A percentile compares a stretch with the other conserved stretches of the same genome.
phyloP scores from a whole-genome alignment of 2,888 invertebrate genomes.

The Rhimphoctona megacephalus region DNA sequence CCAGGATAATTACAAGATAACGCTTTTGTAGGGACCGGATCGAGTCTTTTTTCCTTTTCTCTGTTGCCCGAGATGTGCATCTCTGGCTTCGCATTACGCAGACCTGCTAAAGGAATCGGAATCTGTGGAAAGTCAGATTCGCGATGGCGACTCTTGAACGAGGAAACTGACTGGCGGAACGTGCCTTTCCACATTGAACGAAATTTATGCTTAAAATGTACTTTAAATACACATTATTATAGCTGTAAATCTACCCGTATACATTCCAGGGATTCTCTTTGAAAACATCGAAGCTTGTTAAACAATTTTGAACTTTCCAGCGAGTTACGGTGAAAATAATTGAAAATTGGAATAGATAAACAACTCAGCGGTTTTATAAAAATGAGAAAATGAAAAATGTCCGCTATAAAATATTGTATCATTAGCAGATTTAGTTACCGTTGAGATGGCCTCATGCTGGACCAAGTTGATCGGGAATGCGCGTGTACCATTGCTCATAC shows the following conservation, averaged over 20 bases:
- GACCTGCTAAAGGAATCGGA: constrained; percentile 31
- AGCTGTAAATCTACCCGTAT: not conserved
- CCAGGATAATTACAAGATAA: constrained; percentile 61
- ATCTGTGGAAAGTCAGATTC: constrained; percentile 3
- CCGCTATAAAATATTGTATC: not conserved
- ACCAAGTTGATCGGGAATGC: constrained; percentile 52
- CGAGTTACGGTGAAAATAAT: not conserved
- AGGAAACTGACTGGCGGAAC: constrained; percentile 35
- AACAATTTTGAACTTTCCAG: not conserved
- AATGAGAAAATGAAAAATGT: not conserved
- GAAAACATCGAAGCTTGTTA: not conserved
- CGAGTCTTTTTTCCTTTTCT: not conserved
- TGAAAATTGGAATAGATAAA: not conserved
- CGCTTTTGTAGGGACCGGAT: constrained; percentile 43
- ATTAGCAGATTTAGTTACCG: constrained; percentile 7
- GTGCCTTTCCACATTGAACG: constrained; percentile 30
- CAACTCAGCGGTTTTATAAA: not conserved
- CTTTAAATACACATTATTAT: not conserved
- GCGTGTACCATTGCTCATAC: constrained; percentile 61
- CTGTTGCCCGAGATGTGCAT: constrained; percentile 31
- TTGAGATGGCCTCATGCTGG: constrained; percentile 20
- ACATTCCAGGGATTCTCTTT: not conserved
- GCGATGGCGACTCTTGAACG: not conserved
- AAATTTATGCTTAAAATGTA: not conserved
- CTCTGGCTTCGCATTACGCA: constrained; percentile 60